Conservation (phyloP, 2,888 invertebrate species). For the Acleris emargana region DNA sequence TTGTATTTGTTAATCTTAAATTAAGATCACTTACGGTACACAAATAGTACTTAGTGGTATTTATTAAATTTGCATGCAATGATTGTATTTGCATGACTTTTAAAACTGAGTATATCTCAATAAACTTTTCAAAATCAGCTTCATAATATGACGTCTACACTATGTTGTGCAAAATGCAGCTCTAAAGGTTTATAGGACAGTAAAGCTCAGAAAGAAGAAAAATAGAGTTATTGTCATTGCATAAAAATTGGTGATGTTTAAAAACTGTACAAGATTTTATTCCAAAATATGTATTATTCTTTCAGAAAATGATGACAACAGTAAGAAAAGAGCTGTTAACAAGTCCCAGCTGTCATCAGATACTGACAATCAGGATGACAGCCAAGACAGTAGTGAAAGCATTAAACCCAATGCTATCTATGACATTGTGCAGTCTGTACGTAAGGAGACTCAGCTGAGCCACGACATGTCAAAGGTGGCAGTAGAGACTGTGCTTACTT, state of each 20-base stretch:
- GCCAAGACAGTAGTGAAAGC: constrained; percentile 78
- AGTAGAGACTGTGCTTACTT: constrained; percentile 89
- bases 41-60: no score
- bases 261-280: neutral
- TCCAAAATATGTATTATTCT: neutral
- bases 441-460: constrained; percentile 92
- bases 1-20: no score
- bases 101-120: no score
- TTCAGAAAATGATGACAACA: constrained; percentile 56
- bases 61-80: no score
- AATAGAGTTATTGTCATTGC: neutral
- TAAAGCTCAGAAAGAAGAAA: no score
- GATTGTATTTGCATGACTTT: no score
- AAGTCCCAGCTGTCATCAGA: constrained; percentile 73
- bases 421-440: constrained; percentile 90
- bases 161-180: no score
- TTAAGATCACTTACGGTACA: no score
- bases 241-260: no score
- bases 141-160: no score
- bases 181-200: no score
- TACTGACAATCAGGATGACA: constrained; percentile 77
- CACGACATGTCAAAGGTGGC: constrained; percentile 94
- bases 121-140: no score
- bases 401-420: constrained; percentile 85
- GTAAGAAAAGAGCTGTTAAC: constrained; percentile 46